Conservation (phyloP, 2,888 invertebrate species). For the Strigamia crassipes region DNA sequence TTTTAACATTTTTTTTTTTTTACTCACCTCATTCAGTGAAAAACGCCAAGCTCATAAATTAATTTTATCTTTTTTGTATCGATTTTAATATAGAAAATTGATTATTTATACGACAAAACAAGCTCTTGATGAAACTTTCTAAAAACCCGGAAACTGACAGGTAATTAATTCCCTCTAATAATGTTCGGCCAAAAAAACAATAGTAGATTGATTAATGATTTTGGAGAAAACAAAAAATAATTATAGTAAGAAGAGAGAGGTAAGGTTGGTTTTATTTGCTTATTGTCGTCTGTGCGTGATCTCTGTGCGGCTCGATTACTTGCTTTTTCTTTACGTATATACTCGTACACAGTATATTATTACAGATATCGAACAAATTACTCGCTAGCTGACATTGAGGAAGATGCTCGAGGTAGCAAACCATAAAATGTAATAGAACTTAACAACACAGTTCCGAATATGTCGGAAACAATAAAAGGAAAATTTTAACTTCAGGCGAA, state of each 20-base stretch:
- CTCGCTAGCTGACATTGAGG: too few relatives aligned
- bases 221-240: not conserved
- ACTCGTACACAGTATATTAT: too few relatives aligned
- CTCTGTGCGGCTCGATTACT: too few relatives aligned
- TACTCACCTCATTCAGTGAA: too few relatives aligned
- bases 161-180: not conserved
- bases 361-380: too few relatives aligned
- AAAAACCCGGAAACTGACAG: not conserved
- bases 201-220: not conserved
- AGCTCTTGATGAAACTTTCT: not conserved
- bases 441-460: not conserved
- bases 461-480: not conserved
- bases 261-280: too few relatives aligned
- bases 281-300: too few relatives aligned
- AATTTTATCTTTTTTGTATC: not conserved
- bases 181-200: not conserved
- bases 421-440: not conserved
- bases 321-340: too few relatives aligned
- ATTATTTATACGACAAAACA: not conserved
- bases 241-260: not conserved
- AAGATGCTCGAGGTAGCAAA: too few relatives aligned
- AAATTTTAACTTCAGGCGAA: not conserved
- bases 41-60: too few relatives aligned
- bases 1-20: too few relatives aligned
- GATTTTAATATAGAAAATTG: not conserved